These are phyloP conservation scores for Temnothorax curvispinosus DNA, from an alignment of 1,140 invertebrate species.

Conservation along the genomic window DNA sequence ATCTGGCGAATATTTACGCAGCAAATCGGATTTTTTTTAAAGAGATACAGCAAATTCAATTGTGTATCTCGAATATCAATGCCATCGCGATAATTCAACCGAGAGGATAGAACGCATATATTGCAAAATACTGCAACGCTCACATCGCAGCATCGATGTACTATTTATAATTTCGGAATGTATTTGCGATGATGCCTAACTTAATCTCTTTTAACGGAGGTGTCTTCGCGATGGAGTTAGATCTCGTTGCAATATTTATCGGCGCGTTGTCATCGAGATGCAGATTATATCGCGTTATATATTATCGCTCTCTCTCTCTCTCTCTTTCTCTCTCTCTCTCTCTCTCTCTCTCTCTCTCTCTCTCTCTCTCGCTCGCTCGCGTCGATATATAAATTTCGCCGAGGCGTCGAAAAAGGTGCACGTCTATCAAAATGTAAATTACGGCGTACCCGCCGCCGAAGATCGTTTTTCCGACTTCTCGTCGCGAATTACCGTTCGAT, in stretches of 20 bases:
- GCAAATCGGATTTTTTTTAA: background rate
- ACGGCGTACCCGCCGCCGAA: background rate
- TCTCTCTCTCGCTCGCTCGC: background rate
- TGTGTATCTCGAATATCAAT: constrained; percentile 35
- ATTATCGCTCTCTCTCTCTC: background rate
- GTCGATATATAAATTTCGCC: constrained; percentile 25
- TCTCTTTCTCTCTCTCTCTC: background rate
- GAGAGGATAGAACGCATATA: background rate
- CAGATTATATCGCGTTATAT: constrained; percentile 39
- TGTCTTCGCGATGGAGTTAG: background rate
- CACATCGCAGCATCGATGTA: background rate
- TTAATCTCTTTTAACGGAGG: background rate
- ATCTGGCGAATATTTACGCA: background rate
- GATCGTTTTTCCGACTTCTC: constrained; percentile 56
- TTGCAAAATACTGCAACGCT: background rate
- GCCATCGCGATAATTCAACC: background rate
- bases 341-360: background rate
- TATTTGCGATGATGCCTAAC: background rate
- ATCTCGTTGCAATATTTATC: constrained; percentile 24
- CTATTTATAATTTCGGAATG: constrained; percentile 29
- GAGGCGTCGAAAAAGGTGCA: constrained; percentile 10
- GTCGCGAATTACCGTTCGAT: constrained; percentile 35
- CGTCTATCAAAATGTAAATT: constrained; percentile 61
- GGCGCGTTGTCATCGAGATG: constrained; percentile 18
- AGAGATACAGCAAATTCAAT: constrained; percentile 26